Conservation (phyloP, 2,113 vertebrate species). For the Petaurus breviceps region DNA sequence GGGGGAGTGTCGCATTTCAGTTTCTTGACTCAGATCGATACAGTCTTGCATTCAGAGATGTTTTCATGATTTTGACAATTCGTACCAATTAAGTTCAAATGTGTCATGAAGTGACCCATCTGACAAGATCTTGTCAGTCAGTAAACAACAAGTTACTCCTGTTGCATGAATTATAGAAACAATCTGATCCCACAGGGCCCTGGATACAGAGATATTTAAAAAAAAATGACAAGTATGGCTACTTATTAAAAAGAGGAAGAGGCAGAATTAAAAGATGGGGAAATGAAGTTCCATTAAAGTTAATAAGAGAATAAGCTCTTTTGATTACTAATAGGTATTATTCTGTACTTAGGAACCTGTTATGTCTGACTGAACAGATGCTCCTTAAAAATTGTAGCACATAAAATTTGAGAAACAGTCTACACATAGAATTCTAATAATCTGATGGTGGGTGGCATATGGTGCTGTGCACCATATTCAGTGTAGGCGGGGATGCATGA, state of each 20-base stretch:
- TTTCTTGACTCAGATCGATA: conserved; percentile 42
- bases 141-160: conserved; percentile 56
- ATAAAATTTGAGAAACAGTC: conserved; percentile 30
- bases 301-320: conserved; percentile 52
- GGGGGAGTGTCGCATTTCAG: not conserved
- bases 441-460: not conserved
- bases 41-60: conserved; percentile 24
- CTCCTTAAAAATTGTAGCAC: conserved; percentile 58
- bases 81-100: conserved; percentile 58
- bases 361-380: conserved; percentile 50
- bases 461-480: not conserved
- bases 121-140: conserved; percentile 55
- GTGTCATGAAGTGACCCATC: conserved; percentile 41
- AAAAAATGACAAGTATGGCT: conserved; percentile 41
- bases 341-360: conserved; percentile 64
- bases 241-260: conserved; percentile 11
- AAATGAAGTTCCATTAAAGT: conserved; percentile 51
- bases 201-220: conserved; percentile 6
- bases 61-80: conserved; percentile 61
- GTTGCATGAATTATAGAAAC: conserved; percentile 56
- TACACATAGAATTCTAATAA: conserved; percentile 37
- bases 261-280: conserved; percentile 43
- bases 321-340: conserved; percentile 71
- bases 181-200: conserved; percentile 15
- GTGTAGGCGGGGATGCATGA: not conserved